Evolutionary conservation across 2,113 vertebrate genomes (phyloP), one percentile per base, ranked within the genome.

Genomic region (Engraulis encrasicolus): DNA sequence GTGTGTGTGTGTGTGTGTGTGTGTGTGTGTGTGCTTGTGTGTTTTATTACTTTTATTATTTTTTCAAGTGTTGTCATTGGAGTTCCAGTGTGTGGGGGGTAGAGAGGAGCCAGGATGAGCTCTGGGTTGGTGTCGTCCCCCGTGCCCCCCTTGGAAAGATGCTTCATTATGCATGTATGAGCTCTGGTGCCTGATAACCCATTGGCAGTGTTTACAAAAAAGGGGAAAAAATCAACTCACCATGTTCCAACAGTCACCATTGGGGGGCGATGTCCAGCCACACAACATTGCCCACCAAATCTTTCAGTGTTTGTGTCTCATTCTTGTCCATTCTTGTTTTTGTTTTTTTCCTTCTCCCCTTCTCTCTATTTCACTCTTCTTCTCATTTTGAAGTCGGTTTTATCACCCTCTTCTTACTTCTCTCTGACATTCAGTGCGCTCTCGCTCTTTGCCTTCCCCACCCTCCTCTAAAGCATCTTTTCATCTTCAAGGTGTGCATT

Each of bases 211-310:
- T 81, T 45, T 82, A 45, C 3, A 45, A 45, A 45, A 87, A 87
- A 84, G 86, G 86, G 81, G 84, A 77, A 61, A 7, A 2, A 71
- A 0, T 34, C 61, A 71, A 83, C n/a, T 7, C n/a, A 6, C 31
- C 1, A 91, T 84, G 77, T 88, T 50, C 6, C 84, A 58, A 0
- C 17, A 34, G 74, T 58, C 58, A 6, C 87, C 91, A 86, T 87
- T 86, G 90, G 91, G 90, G 85, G 91, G 88, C 84, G 89, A 90
- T 7, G 85, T 78, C 81, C 82, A 85, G 85, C 88, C 84, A 50
- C 27, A 36, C 52, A 61, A 34, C 2, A 0, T 83, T 81, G 61
- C 79, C n/a, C 80, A 82, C 49, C 6, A 14, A 18, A 66, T 66
- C 58, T 66, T 66, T 66, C 58, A 31, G 23, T 66, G 58, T 34